These are phyloP conservation scores for Eretmochelys imbricata DNA, from an alignment of 2,113 vertebrate species.

Conservation along the genomic window DNA sequence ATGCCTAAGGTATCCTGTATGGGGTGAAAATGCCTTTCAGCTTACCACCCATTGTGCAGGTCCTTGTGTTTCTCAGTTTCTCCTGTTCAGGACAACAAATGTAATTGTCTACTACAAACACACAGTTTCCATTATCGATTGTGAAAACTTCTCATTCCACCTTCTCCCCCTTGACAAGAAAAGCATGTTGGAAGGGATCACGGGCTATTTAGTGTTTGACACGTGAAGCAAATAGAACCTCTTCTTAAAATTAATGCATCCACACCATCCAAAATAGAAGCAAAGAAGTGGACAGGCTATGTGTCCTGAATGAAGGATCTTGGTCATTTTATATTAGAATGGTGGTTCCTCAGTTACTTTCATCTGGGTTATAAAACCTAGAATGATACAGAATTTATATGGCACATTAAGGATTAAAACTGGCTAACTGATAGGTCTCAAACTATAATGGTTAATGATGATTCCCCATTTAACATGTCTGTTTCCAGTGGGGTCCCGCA, in stretches of 20 bases:
- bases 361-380: neutral
- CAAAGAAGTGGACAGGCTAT: neutral
- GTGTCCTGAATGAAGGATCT: constrained; percentile 28
- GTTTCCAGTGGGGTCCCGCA: too few species aligned
- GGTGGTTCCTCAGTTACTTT: neutral
- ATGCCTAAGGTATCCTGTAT: neutral
- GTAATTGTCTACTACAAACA: neutral
- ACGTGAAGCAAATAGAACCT: constrained; percentile 47
- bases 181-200: neutral
- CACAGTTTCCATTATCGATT: constrained; percentile 19
- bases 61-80: constrained; percentile 1
- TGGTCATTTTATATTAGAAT: neutral
- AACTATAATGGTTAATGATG: too few species aligned
- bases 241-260: neutral
- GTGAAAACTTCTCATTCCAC: constrained; percentile 7
- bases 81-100: constrained; percentile 1
- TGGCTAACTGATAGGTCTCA: too few species aligned
- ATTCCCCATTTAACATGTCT: too few species aligned
- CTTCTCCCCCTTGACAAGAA: neutral
- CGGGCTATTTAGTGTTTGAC: constrained; percentile 19
- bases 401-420: too few species aligned
- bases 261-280: constrained; percentile 9
- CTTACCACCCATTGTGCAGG: neutral
- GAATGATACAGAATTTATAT: too few species aligned
- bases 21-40: neutral